phyloP scores from a whole-genome alignment of 2,888 invertebrate species.

The Pristionchus exspectatus region DNA sequence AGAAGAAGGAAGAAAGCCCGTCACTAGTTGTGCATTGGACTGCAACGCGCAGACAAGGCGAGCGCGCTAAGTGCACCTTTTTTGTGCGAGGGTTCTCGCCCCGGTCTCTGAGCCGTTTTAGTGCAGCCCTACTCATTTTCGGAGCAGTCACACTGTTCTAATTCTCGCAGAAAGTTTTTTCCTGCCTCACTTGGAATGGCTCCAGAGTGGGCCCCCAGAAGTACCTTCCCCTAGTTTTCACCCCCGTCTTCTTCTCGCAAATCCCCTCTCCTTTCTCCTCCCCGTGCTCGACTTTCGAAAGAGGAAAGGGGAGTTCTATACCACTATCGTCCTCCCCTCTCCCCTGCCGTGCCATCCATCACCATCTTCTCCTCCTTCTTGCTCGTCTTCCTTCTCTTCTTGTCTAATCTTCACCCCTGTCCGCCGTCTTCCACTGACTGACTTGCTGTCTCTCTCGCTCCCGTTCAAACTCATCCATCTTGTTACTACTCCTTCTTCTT shows the following conservation, averaged over 20 bases:
- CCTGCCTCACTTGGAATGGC: background rate
- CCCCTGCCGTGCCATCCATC: background rate
- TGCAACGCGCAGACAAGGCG: background rate
- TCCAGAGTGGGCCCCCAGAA: background rate
- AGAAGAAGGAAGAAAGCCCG: background rate
- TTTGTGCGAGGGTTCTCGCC: background rate
- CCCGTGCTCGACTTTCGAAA: background rate
- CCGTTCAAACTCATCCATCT: conserved; percentile 32
- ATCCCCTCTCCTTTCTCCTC: conserved; percentile 49
- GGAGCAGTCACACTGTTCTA: background rate
- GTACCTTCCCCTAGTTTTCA: background rate
- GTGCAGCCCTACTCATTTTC: background rate
- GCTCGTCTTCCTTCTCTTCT: background rate
- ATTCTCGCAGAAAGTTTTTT: background rate
- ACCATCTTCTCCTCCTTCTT: conserved; percentile 9
- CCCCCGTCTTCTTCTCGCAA: background rate
- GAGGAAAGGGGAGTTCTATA: no score
- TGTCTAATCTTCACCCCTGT: conserved; percentile 29
- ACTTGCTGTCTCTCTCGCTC: background rate
- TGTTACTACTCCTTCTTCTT: conserved; percentile 10
- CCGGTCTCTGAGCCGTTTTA: background rate
- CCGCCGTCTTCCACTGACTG: background rate
- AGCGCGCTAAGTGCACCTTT: background rate
- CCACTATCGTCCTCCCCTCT: background rate
- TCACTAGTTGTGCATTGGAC: background rate